Evolutionary conservation across 2,888 invertebrate species (phyloP).

Genomic region (Lepidocyrtinus sp.): DNA sequence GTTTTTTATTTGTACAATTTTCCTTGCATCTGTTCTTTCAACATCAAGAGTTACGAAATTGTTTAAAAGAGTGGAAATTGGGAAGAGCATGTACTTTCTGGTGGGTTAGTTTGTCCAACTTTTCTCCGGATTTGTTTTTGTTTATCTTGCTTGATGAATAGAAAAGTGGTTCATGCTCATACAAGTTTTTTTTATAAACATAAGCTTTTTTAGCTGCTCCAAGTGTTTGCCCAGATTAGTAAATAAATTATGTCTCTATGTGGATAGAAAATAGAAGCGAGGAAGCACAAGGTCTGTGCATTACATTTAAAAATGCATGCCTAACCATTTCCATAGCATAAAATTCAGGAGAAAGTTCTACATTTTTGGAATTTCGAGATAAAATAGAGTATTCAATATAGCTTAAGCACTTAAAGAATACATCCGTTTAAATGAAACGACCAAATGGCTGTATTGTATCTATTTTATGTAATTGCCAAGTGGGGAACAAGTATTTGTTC

Average conservation of each 20-base stretch:
- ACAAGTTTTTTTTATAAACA: not conserved
- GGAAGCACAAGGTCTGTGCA: no score
- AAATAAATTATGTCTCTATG: constrained; percentile 22
- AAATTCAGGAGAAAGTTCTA: no score
- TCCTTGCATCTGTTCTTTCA: not conserved
- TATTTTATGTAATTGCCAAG: constrained; percentile 22
- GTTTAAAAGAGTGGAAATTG: no score
- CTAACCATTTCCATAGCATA: not conserved
- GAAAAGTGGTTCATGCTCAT: not conserved
- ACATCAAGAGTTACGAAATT: not conserved
- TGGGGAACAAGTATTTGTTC: not conserved
- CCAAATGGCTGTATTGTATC: no score
- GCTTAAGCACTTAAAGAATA: no score
- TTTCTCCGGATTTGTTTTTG: constrained; percentile 1
- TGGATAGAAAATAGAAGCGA: no score
- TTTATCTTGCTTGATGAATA: constrained; percentile 9
- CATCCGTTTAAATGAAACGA: no score
- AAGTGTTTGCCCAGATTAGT: constrained; percentile 11
- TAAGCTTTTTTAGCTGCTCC: constrained; percentile 4
- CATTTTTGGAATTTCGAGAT: no score
- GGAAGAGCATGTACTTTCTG: not conserved
- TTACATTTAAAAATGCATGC: not conserved
- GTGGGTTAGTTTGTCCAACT: not conserved
- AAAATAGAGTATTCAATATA: no score
- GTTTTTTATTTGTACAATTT: not conserved